These are phyloP conservation scores for Nephrotoma appendiculata DNA, from an alignment of 2,888 invertebrate genomes.

Conservation along the genomic window DNA sequence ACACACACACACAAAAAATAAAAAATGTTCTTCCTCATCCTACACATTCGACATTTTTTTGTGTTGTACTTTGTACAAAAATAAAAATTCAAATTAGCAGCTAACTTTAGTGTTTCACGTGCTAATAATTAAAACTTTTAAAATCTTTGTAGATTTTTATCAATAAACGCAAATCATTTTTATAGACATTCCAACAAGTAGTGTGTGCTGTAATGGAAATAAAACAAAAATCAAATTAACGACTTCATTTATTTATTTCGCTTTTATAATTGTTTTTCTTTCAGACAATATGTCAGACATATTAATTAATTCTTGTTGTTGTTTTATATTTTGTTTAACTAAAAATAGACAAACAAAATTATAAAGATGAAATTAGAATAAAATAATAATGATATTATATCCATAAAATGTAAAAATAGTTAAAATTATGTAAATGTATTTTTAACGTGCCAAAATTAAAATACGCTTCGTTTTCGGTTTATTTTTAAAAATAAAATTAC, in stretches of 20 bases:
- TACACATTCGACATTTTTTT: background rate
- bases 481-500: background rate
- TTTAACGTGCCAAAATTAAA: background rate
- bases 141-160: background rate
- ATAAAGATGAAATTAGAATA: background rate
- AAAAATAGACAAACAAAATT: background rate
- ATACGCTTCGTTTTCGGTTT: background rate
- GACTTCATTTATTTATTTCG: background rate
- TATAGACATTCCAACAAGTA: background rate
- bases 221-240: background rate
- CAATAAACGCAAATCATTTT: background rate
- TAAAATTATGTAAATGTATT: background rate
- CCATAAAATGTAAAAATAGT: background rate
- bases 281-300: background rate
- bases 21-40: background rate
- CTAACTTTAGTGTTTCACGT: background rate
- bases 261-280: background rate
- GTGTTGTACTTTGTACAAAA: background rate
- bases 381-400: background rate
- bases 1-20: background rate
- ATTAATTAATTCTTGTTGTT: background rate
- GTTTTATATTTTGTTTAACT: background rate
- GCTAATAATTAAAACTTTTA: background rate
- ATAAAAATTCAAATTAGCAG: background rate
- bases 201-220: background rate